These are phyloP conservation scores for Clarias laeviceps DNA, from an alignment of 2,797 vertebrate species.

Conservation along the genomic window DNA sequence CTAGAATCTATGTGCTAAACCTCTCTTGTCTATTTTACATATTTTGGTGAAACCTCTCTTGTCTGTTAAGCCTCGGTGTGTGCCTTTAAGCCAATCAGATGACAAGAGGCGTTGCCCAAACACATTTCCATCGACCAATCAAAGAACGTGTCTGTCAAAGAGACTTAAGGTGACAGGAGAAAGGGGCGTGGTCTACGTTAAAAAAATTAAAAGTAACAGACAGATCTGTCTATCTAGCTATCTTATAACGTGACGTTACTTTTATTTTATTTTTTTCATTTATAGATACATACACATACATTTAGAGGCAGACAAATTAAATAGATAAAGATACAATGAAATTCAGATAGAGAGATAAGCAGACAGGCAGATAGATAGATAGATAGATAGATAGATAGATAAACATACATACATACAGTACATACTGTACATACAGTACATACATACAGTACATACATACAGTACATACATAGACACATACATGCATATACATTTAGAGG, in stretches of 20 bases:
- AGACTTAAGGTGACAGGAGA: not conserved
- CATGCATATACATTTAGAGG: not conserved
- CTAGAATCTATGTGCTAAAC: too few species aligned
- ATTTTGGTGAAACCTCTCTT: too few species aligned
- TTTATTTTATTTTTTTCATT: not conserved
- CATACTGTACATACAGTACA: not conserved
- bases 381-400: not conserved
- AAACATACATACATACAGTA: not conserved
- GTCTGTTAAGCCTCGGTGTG: too few species aligned
- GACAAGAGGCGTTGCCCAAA: too few species aligned
- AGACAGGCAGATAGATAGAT: not conserved
- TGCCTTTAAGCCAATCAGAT: slow-evolving; percentile 9
- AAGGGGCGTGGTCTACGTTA: slow-evolving; percentile 2
- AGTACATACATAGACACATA: not conserved
- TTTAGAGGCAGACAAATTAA: not conserved
- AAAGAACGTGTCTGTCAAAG: too few species aligned
- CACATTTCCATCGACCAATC: not conserved
- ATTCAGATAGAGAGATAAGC: not conserved
- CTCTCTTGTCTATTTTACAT: too few species aligned
- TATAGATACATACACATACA: not conserved
- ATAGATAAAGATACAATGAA: not conserved
- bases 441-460: not conserved
- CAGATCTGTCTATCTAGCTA: too few species aligned
- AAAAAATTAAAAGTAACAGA: not conserved
- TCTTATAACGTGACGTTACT: not conserved